Percentiles rank a stretch among this genome's conserved stretches.
Evolutionary conservation across 92 coral and sea anemone species (phyloP).

Genomic region (Zoanthus gigantus): DNA sequence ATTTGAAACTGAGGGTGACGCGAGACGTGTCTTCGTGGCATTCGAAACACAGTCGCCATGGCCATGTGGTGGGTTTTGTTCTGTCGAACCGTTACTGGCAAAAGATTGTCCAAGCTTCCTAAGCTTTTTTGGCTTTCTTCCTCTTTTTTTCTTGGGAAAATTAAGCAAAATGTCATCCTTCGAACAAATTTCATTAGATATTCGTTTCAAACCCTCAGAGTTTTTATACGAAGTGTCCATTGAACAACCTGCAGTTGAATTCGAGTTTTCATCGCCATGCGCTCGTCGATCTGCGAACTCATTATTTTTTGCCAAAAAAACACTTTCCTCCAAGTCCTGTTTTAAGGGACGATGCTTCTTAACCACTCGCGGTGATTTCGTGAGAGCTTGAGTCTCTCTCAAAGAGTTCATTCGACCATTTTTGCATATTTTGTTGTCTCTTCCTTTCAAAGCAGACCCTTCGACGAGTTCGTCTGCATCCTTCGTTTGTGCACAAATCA

Average conservation of each 20-base stretch:
- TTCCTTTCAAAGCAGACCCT: conserved; percentile 71
- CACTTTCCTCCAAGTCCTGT: conserved; percentile 56
- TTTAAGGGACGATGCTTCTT: conserved; percentile 16
- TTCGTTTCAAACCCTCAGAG: conserved; percentile 59
- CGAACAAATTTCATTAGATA: conserved; percentile 56
- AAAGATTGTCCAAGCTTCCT: conserved; percentile 5
- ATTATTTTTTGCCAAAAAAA: conserved; percentile 41
- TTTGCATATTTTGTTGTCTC: conserved; percentile 71
- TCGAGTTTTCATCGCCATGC: conserved; percentile 38
- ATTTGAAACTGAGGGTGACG: conserved; percentile 92
- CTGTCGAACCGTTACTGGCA: conserved; percentile 28
- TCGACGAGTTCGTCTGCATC: conserved; percentile 54
- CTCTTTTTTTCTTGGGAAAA: conserved; percentile 68
- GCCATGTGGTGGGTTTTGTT: conserved; percentile 70
- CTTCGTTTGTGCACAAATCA: conserved; percentile 65
- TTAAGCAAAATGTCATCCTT: conserved; percentile 61
- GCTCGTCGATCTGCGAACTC: conserved; percentile 23
- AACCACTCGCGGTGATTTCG: conserved; percentile 42
- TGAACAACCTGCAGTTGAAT: conserved; percentile 48
- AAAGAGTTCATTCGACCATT: conserved; percentile 82
- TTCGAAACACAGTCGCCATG: conserved; percentile 91
- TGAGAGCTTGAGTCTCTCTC: conserved; percentile 52
- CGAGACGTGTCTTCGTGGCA: conserved; percentile 98
- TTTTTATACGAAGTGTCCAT: background rate
- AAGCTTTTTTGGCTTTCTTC: conserved; percentile 73